Conservation (phyloP, 2,888 invertebrate species). For the Lasioglossum figueresi region DNA sequence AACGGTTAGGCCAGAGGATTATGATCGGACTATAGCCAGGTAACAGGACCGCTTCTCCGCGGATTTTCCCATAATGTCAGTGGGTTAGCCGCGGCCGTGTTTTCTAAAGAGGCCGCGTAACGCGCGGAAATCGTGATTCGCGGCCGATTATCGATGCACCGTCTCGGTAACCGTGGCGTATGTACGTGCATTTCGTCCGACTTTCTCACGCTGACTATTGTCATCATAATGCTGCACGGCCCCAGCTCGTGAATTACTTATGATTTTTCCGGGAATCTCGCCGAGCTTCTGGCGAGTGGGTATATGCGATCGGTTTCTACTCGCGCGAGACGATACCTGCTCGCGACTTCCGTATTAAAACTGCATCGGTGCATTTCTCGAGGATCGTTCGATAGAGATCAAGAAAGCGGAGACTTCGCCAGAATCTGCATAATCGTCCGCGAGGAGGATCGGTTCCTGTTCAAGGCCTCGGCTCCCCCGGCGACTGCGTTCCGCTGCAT, state of each 20-base stretch:
- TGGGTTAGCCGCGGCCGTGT: slow-evolving; percentile 56
- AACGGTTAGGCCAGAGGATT: neutral
- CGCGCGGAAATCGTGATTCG: slow-evolving; percentile 61
- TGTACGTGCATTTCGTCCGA: slow-evolving; percentile 17
- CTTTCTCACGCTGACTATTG: slow-evolving; percentile 57
- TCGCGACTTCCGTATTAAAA: slow-evolving; percentile 6
- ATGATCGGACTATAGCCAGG: slow-evolving; percentile 3
- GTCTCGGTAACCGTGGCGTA: slow-evolving; percentile 14
- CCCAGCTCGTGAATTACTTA: slow-evolving; percentile 24
- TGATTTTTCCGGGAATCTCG: slow-evolving; percentile 7
- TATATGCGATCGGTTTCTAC: slow-evolving; percentile 30
- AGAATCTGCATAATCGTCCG: slow-evolving; percentile 5
- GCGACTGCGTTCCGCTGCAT: slow-evolving; percentile 1
- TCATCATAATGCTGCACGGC: slow-evolving; percentile 31
- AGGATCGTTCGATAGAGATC: slow-evolving; percentile 2
- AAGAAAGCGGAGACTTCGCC: slow-evolving; percentile 1
- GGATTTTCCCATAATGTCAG: slow-evolving; percentile 66
- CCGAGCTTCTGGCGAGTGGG: neutral
- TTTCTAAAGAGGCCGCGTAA: slow-evolving; percentile 48
- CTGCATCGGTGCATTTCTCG: neutral
- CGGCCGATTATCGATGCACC: slow-evolving; percentile 48
- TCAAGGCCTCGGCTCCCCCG: neutral
- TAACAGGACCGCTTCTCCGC: neutral
- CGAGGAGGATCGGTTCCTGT: neutral
- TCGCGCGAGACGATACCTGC: too few species aligned